Evolutionary conservation across 2,888 invertebrate genomes (phyloP).

Genomic region (Plebejus anna): DNA sequence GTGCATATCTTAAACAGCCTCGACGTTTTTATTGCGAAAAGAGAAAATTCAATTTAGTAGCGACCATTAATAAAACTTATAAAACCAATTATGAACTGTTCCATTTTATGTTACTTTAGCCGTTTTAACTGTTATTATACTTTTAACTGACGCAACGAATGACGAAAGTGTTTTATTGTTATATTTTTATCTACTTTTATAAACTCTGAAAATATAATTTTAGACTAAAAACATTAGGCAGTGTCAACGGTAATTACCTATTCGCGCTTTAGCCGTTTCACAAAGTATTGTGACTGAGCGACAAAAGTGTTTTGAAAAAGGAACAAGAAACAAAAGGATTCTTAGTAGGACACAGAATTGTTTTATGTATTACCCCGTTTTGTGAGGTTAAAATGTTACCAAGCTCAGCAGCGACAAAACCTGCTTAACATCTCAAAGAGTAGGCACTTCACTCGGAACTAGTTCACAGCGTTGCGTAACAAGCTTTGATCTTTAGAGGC

Average conservation of each 20-base stretch:
- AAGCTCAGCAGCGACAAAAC: constrained; percentile 16
- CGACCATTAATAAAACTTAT: constrained; percentile 31
- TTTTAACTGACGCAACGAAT: constrained; percentile 1
- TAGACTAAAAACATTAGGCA: neutral
- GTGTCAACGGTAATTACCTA: neutral
- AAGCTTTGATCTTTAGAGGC: constrained; percentile 28
- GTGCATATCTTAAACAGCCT: constrained; percentile 62
- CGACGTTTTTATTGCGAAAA: constrained; percentile 60
- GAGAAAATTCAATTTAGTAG: constrained; percentile 34
- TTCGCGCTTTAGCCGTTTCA: neutral
- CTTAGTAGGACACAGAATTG: constrained; percentile 8
- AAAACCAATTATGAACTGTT: constrained; percentile 25
- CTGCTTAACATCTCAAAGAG: constrained; percentile 28
- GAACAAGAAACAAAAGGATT: neutral
- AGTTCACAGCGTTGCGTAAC: constrained; percentile 26
- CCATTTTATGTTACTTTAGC: constrained; percentile 27
- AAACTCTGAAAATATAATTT: neutral
- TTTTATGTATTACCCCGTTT: constrained; percentile 18
- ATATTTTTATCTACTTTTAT: neutral
- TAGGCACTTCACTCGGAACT: constrained; percentile 21
- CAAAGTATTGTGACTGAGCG: neutral
- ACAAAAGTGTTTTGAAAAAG: neutral
- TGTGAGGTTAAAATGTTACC: constrained; percentile 16
- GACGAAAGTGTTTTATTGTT: neutral
- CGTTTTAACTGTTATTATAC: constrained; percentile 4